Evolutionary conservation across 2,888 invertebrate species (phyloP), one percentile per base, ranked within the genome.

Genomic region (Leptogaster cylindrica): DNA sequence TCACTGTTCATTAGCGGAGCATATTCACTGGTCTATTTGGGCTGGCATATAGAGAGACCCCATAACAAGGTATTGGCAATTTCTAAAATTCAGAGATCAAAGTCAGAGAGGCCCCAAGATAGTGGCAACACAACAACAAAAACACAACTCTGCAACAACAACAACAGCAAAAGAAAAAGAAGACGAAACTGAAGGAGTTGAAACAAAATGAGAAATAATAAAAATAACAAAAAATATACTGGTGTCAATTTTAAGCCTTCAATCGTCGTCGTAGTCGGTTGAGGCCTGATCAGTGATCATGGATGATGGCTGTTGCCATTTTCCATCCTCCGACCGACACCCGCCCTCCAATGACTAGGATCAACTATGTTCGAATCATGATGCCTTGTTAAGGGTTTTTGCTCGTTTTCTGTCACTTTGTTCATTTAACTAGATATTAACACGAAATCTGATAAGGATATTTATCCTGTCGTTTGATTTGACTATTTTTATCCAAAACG

Each of bases 401-500:
- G 36, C 63, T 68, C 52, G 58, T 44, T 55, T 64, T 61, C 64
- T 50, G 61, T 64, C 41, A 55, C 64, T 64, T 67, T 67, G 67
- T 63, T 63, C 63, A 33, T 46, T 68, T 36, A 52, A 64, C 52
- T 39, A 41, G 61, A 61, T 64, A 66, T 55, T 52, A 46, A 58
- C 44, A 64, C 41, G 68, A 64, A 68, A 67, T 67, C 61, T 61
- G 67, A 67, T 67, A 67, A 68, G 68, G 68, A 68, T 52, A 68
- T 48, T 50, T 55, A 63, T 65, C 63, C 50, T 63, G 66, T 68
- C 55, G 52, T 64, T 44, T 52, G 23, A 52, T 36, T 46, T 20
- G 52, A 25, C 52, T 64, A 68, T 68, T 68, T 68, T 68, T 68
- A 68, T 44, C 68, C 23, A 39, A n/a, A 10, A 36, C n/a, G 23